Evolutionary conservation across 2,888 invertebrate genomes (phyloP).

Genomic region (Muscina levida): DNA sequence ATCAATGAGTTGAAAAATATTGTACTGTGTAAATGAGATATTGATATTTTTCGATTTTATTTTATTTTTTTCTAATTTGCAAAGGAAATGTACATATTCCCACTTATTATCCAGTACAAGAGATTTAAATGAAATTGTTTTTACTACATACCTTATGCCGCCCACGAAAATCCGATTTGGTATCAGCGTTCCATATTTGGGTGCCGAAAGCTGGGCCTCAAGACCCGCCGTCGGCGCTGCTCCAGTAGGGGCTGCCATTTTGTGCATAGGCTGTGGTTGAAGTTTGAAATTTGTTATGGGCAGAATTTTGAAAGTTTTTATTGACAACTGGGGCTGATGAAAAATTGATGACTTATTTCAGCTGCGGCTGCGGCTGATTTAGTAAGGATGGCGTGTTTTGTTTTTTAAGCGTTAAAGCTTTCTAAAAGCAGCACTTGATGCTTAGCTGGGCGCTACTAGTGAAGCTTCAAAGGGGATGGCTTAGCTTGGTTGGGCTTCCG

Average conservation of each 20-base stretch:
- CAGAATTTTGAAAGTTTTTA: slow-evolving; percentile 74
- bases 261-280: slow-evolving; percentile 77
- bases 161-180: slow-evolving; percentile 98
- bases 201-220: slow-evolving; percentile 80
- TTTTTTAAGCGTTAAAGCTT: slow-evolving; percentile 1
- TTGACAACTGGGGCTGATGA: too few relatives aligned
- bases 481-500: neutral
- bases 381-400: neutral
- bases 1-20: too few relatives aligned
- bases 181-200: slow-evolving; percentile 90
- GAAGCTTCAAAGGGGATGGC: neutral
- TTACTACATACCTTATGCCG: slow-evolving; percentile 86
- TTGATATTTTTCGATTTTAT: too few relatives aligned
- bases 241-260: slow-evolving; percentile 77
- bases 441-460: too few relatives aligned
- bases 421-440: too few relatives aligned
- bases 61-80: too few relatives aligned
- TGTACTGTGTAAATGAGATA: too few relatives aligned
- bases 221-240: slow-evolving; percentile 75
- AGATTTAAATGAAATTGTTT: neutral
- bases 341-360: slow-evolving; percentile 35
- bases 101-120: too few relatives aligned
- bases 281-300: slow-evolving; percentile 77
- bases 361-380: neutral
- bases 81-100: too few relatives aligned